phyloP scores from a whole-genome alignment of 2,113 vertebrate genomes.

The Gymnarchus niloticus region DNA sequence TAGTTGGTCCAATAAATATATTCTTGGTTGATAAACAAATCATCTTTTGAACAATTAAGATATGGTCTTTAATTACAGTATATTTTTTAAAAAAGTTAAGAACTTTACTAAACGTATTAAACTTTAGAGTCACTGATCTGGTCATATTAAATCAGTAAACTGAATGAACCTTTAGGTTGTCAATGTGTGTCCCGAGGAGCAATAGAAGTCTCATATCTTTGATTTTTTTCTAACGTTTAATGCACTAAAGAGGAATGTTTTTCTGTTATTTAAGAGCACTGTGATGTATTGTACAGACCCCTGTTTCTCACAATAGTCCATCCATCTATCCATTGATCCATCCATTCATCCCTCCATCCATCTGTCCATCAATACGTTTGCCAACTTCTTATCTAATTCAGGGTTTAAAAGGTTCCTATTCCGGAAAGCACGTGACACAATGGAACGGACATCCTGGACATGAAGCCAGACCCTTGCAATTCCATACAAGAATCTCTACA shows the following conservation, averaged over 20 bases:
- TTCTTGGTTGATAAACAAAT: conserved; percentile 53
- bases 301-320: too few relatives aligned
- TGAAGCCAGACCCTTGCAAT: background rate
- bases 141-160: background rate
- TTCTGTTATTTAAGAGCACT: too few relatives aligned
- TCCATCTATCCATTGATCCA: too few relatives aligned
- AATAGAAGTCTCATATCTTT: too few relatives aligned
- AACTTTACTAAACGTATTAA: too few relatives aligned
- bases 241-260: too few relatives aligned
- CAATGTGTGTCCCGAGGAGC: too few relatives aligned
- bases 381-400: background rate
- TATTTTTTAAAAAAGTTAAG: conserved; percentile 33
- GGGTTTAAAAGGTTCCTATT: background rate
- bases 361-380: background rate
- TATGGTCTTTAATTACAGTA: conserved; percentile 43
- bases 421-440: background rate
- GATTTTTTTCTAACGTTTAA: too few relatives aligned
- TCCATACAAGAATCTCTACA: background rate
- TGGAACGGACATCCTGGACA: background rate
- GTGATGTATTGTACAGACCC: too few relatives aligned
- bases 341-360: background rate
- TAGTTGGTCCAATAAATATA: conserved; percentile 50
- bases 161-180: background rate
- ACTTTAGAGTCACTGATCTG: background rate
- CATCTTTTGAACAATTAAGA: conserved; percentile 44